phyloP scores from a whole-genome alignment of 2,113 vertebrate genomes.

The Siniperca chuatsi region DNA sequence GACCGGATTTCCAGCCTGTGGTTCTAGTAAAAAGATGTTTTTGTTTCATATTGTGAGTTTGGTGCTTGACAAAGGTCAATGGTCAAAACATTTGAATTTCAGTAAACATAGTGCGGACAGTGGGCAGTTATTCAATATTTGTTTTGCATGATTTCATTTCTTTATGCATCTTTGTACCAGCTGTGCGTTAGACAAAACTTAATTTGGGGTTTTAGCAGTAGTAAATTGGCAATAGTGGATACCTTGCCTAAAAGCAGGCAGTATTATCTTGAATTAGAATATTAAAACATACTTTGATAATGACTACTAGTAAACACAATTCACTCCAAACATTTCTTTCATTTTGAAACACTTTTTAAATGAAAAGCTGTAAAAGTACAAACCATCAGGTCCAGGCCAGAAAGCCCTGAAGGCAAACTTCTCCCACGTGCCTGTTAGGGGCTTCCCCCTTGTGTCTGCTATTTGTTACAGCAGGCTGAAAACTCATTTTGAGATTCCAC shows the following conservation, averaged over 20 bases:
- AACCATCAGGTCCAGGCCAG: too few relatives aligned
- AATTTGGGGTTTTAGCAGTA: too few relatives aligned
- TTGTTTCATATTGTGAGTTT: neutral
- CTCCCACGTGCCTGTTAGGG: too few relatives aligned
- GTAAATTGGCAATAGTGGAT: neutral
- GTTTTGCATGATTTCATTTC: neutral
- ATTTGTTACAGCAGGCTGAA: conserved; percentile 31
- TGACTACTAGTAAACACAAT: neutral
- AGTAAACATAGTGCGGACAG: neutral
- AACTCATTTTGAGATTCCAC: neutral
- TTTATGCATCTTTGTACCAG: neutral
- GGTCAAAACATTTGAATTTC: neutral
- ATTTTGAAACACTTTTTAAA: too few relatives aligned
- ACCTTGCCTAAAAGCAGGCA: neutral
- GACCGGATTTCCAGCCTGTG: neutral
- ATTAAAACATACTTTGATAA: neutral
- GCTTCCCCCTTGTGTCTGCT: conserved; percentile 46
- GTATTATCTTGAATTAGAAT: neutral
- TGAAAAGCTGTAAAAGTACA: too few relatives aligned
- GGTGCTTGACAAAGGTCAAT: neutral
- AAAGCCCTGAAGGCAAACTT: too few relatives aligned
- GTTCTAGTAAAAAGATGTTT: neutral
- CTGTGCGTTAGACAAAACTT: neutral
- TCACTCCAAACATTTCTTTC: neutral
- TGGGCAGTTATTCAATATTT: neutral